Evolutionary conservation across 2,113 vertebrate species (phyloP), one percentile per base, ranked within the genome.

Genomic region (Myotis lucifugus): DNA sequence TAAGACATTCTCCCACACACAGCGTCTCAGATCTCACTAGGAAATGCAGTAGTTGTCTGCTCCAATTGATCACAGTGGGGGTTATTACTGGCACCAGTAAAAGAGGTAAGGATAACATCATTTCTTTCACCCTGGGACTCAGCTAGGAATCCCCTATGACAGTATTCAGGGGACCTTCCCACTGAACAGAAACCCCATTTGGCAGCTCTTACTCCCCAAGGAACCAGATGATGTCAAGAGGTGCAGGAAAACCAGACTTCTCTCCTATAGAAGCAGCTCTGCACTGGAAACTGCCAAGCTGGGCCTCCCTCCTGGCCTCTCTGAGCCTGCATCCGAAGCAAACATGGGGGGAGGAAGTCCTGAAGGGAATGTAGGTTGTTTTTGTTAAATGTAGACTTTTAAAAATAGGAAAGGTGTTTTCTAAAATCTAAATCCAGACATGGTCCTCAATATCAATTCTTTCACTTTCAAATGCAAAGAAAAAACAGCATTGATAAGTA

Each of bases 391-490:
- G 90, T 40, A 82, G 61, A 72, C 54, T 92, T 27, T 11, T 93
- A 76, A 46, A 93, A 85, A 34, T 5, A 74, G 29, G 8, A 66
- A 89, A 50, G 6, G 27, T 29, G 83, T 83, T 87, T 27, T 93
- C 40, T 15, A 82, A 48, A 70, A 74, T 48, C 74, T 72, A 93
- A 92, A 76, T 74, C 66, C 67, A 74, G 10, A 93, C 29, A 87
- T 8, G 17, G 61, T 85, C 29, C 77, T 93, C 14, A 72, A 56
- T 21, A 85, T 64, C 25, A 66, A 77, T 61, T 85, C 52, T 69
- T 59, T 94, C 46, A 85, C n/a, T 91, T 85, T 83, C 61, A 88
- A 93, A 85, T 64, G 66, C 52, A 81, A 93, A 85, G 25, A 88
- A 90, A 92, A 81, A 19, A 92, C 0, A 84, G 11, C 37, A 87